Percentiles rank a stretch among this genome's conserved stretches.
Evolutionary conservation across 2,113 vertebrate species (phyloP).

Genomic region (Chascanopsetta lugubris): DNA sequence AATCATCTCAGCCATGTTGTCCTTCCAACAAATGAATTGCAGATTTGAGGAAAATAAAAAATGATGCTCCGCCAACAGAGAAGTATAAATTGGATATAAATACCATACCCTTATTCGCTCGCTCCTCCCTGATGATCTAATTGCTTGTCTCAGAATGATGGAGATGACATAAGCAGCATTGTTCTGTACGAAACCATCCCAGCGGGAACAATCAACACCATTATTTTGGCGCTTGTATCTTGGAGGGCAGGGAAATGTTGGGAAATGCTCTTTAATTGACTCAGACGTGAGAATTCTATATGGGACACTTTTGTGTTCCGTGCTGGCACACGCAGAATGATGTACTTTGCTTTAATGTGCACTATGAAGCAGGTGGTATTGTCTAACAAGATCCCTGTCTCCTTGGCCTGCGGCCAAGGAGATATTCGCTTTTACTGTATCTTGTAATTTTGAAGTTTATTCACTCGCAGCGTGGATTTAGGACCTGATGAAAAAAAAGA

Average conservation of each 20-base stretch:
- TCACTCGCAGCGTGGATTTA: conserved; percentile 17
- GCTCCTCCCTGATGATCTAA: conserved; percentile 4
- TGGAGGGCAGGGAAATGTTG: background rate
- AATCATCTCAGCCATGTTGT: background rate
- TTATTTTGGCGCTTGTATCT: conserved; percentile 23
- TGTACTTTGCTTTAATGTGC: conserved; percentile 19
- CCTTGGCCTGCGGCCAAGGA: conserved; percentile 7
- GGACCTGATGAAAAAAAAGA: conserved; percentile 7
- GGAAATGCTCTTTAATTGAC: conserved; percentile 13
- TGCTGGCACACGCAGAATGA: background rate
- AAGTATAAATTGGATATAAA: background rate
- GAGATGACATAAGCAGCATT: background rate
- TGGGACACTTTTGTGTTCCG: background rate
- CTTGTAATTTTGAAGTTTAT: conserved; percentile 22
- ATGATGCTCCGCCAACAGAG: background rate
- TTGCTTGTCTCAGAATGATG: conserved; percentile 17
- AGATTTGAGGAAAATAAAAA: background rate
- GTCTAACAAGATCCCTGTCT: conserved; percentile 7
- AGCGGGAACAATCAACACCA: conserved; percentile 29
- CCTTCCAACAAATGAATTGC: background rate
- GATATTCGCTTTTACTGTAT: conserved; percentile 15
- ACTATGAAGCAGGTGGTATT: conserved; percentile 9
- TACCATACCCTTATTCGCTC: background rate
- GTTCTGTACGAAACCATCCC: conserved; percentile 21
- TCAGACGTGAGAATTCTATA: conserved; percentile 16